Percentiles rank a stretch among this genome's conserved stretches.
These are phyloP conservation scores for Otus sunia DNA, from an alignment of 2,113 vertebrate genomes.

Conservation along the genomic window DNA sequence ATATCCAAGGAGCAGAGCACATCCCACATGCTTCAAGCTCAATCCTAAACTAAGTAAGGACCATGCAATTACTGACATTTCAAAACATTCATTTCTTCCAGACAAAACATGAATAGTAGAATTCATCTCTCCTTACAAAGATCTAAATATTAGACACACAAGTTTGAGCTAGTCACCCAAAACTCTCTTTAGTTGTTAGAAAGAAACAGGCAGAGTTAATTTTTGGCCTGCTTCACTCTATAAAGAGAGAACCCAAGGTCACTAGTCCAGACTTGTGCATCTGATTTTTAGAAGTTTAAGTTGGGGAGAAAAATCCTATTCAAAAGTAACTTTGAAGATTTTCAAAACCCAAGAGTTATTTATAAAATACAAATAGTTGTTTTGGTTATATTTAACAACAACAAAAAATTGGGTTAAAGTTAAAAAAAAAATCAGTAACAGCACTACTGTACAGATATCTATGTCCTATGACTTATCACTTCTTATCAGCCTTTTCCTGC, in stretches of 20 bases:
- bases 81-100: neutral
- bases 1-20: neutral
- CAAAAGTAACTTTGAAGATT: neutral
- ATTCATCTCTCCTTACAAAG: neutral
- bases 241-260: neutral
- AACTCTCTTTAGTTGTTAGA: neutral
- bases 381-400: neutral
- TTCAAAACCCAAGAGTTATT: neutral
- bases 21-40: neutral
- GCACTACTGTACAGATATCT: neutral
- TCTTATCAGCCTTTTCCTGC: neutral
- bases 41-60: neutral
- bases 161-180: neutral
- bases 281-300: neutral
- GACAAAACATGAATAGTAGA: neutral
- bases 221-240: neutral
- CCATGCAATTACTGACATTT: neutral
- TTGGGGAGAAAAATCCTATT: neutral
- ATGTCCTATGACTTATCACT: neutral
- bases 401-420: neutral
- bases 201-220: neutral
- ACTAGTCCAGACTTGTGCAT: neutral
- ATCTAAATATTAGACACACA: neutral
- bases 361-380: neutral
- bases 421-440: neutral